Evolutionary conservation across 2,888 invertebrate genomes (phyloP), one percentile per base, ranked within the genome.

Genomic region (Nomada flava): DNA sequence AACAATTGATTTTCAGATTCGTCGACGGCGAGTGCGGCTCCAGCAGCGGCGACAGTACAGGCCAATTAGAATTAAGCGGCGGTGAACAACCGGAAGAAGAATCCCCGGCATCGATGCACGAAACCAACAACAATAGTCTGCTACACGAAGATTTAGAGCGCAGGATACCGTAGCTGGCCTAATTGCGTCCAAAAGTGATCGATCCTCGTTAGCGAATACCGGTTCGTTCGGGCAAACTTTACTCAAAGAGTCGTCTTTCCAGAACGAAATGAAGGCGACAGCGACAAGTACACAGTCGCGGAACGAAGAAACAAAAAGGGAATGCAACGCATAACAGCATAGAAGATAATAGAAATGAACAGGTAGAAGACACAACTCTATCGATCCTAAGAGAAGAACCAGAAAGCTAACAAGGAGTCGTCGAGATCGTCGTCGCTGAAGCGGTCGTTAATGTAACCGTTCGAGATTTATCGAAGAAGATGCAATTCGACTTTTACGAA

Each of bases 91-190:
- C 92, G 71, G 92, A 93, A 83, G 91, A 93, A 77, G 91, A 93
- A 47, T 93, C 93, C 3, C 93, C 93, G 2, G 90, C 90, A 42
- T 93, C 93, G 76, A 91, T 92, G 65, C 93, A 92, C 89, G 95
- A 95, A 90, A 94, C 94, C 86, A 95, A 95, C 90, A 95, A 95
- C 91, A 95, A 95, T 91, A 95, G 94, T 82, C 92, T 95, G 90
- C 94, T 94, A 78, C 95, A 95, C 91, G 94, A 95, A 89, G 95
- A 95, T 88, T 91, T 95, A 88, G 95, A 95, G 91, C 94, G 93
- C 89, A 92, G 92, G 91, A 92, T 93, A 92, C 88, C 91, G 57
- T 91, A 91, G 88, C 76, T 47, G 53, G 20, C 42, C 42, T 47
- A 26, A 55, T 65, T 69, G 36, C 52, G 50, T 29, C n/a, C 42